phyloP scores from a whole-genome alignment of 2,113 vertebrate genomes.

The Hiodon alosoides region DNA sequence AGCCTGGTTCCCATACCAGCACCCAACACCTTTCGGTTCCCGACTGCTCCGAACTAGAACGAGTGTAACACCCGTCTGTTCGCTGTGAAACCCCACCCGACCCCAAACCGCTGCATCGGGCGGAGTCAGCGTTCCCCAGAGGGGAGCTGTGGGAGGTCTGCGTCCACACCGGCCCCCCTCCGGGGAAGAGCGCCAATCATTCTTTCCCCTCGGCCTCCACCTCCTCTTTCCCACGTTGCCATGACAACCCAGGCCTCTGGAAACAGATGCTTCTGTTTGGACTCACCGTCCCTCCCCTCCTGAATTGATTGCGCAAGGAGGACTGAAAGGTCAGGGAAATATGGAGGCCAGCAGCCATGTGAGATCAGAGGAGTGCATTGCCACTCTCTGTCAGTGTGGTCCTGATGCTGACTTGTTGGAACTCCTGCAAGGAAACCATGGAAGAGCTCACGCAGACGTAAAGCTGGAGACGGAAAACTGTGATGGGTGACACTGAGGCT shows the following conservation, averaged over 20 bases:
- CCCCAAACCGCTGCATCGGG: background rate
- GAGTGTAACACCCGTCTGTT: background rate
- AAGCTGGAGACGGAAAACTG: background rate
- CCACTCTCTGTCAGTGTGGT: background rate
- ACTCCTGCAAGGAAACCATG: background rate
- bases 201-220: background rate
- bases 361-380: background rate
- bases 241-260: conserved; percentile 6
- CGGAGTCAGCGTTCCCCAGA: background rate
- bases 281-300: background rate
- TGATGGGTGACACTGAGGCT: background rate
- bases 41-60: conserved; percentile 12
- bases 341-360: conserved; percentile 16
- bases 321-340: background rate
- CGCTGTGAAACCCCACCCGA: background rate
- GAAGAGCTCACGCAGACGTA: background rate
- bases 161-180: background rate
- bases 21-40: conserved; percentile 17
- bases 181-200: background rate
- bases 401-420: background rate
- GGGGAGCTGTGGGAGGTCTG: background rate
- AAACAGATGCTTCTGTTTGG: background rate
- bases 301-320: background rate
- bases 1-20: conserved; percentile 39
- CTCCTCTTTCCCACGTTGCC: background rate